phyloP scores from a whole-genome alignment of 2,113 vertebrate genomes.

The Xenotilapia flavipinnis region DNA sequence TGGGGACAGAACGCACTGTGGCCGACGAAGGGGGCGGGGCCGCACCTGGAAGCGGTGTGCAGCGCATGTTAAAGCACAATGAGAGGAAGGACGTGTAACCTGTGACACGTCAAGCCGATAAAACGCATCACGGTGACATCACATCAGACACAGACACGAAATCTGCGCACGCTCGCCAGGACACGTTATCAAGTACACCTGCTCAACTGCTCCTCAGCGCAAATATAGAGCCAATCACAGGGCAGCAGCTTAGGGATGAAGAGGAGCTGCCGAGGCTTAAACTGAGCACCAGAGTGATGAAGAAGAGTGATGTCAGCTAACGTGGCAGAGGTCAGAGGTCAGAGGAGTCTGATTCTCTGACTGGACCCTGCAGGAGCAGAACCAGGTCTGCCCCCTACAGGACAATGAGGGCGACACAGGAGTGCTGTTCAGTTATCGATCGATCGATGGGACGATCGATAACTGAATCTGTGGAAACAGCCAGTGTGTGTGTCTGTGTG shows the following conservation, averaged over 20 bases:
- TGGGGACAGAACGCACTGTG: background rate
- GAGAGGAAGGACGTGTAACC: background rate
- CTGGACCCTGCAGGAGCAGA: background rate
- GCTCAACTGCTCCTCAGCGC: background rate
- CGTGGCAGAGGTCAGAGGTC: background rate
- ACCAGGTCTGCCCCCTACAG: background rate
- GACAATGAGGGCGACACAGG: background rate
- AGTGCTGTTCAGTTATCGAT: background rate
- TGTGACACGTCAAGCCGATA: background rate
- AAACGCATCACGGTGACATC: background rate
- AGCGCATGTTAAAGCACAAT: background rate
- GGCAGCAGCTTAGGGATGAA: background rate
- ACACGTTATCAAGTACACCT: background rate
- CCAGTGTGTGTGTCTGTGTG: background rate
- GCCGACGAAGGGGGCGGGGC: background rate
- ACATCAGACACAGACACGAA: background rate
- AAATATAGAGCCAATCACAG: background rate
- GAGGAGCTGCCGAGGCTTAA: background rate
- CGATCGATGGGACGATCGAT: background rate
- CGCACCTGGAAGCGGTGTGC: background rate
- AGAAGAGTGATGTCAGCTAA: background rate
- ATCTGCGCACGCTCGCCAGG: background rate
- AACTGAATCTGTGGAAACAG: background rate
- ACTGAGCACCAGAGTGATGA: background rate
- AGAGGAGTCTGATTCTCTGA: background rate